These are phyloP conservation scores for Carcharodon carcharias DNA, from an alignment of 2,797 vertebrate genomes.

Conservation along the genomic window DNA sequence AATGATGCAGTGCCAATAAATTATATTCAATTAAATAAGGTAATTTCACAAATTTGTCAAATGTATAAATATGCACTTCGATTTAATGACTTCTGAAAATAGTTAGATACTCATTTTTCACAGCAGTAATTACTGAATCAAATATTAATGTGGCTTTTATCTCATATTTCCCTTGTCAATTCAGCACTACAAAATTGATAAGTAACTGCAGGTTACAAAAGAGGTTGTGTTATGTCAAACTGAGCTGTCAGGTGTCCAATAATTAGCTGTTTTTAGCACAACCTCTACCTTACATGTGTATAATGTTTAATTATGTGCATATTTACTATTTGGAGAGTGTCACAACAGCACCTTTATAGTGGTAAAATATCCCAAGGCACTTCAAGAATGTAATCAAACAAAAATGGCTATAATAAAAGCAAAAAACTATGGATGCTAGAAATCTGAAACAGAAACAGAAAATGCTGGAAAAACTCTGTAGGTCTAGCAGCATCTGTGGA, in stretches of 20 bases:
- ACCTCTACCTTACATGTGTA: too few relatives aligned
- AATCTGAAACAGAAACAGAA: too few relatives aligned
- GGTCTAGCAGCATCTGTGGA: too few relatives aligned
- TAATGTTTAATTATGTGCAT: not conserved
- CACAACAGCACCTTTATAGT: not conserved
- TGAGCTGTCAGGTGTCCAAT: too few relatives aligned
- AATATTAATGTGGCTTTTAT: not conserved
- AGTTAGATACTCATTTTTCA: not conserved
- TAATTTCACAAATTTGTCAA: not conserved
- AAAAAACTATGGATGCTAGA: too few relatives aligned
- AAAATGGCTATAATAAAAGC: not conserved
- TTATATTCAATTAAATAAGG: not conserved
- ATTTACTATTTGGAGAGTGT: not conserved
- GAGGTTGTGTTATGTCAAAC: too few relatives aligned
- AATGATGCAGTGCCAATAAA: not conserved
- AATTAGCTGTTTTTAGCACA: too few relatives aligned
- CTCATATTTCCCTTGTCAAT: not conserved
- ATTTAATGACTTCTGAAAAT: not conserved
- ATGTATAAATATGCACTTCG: not conserved
- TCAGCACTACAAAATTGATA: not conserved
- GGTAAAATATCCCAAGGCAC: not conserved
- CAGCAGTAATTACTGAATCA: not conserved
- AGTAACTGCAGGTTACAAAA: not conserved
- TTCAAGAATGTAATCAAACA: not conserved
- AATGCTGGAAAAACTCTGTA: too few relatives aligned